Evolutionary conservation across 2,888 invertebrate genomes (phyloP).

Genomic region (Phalera bucephala): DNA sequence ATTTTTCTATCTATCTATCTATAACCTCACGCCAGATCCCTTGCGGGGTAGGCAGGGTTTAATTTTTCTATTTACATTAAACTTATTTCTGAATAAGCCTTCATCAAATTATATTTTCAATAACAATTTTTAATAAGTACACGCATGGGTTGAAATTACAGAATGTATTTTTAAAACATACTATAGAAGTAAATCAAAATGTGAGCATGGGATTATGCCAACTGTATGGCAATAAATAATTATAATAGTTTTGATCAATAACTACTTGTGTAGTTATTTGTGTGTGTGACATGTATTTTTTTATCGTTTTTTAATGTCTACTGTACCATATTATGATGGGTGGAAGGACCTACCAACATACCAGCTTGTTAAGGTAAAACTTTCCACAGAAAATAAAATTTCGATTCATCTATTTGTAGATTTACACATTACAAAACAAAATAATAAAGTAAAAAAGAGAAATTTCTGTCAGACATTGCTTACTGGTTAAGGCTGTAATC

Average conservation of each 20-base stretch:
- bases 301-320: constrained; percentile 80
- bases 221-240: constrained; percentile 18
- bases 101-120: neutral
- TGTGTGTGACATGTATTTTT: constrained; percentile 81
- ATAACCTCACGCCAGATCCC: no score
- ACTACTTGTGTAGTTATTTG: constrained; percentile 60
- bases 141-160: constrained; percentile 16
- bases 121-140: constrained; percentile 2
- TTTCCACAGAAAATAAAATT: constrained; percentile 58
- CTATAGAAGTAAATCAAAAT: no score
- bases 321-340: constrained; percentile 78
- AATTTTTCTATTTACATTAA: no score
- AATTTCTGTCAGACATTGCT: constrained; percentile 31
- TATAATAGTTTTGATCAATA: constrained; percentile 15
- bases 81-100: constrained; percentile 11
- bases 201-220: constrained; percentile 33
- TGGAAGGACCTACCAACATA: constrained; percentile 86
- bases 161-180: no score
- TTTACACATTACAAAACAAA: constrained; percentile 67
- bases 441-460: neutral
- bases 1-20: no score
- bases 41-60: no score
- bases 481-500: neutral
- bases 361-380: constrained; percentile 85
- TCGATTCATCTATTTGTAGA: constrained; percentile 69